Percentiles rank a stretch among this genome's conserved stretches.
Evolutionary conservation across 2,888 invertebrate genomes (phyloP).

Genomic region (Agriopis marginaria): DNA sequence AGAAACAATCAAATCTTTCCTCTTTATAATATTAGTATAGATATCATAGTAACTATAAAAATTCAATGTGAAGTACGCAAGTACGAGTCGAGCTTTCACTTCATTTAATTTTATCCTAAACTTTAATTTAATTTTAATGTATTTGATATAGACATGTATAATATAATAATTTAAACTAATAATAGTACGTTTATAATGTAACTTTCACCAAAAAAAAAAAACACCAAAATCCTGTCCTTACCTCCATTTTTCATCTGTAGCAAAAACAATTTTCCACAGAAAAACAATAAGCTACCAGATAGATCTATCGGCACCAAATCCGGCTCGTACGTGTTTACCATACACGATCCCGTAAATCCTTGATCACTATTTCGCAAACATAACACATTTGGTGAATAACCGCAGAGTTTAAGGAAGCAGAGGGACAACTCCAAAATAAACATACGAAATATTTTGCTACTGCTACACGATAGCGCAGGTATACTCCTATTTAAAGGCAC

Average conservation of each 20-base stretch:
- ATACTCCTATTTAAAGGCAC: too few relatives aligned
- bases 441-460: neutral
- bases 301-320: constrained; percentile 25
- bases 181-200: too few relatives aligned
- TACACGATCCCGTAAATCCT: constrained; percentile 31
- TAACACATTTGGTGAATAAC: constrained; percentile 15
- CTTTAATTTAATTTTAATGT: too few relatives aligned
- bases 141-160: too few relatives aligned
- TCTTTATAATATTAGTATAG: too few relatives aligned
- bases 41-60: too few relatives aligned
- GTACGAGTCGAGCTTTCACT: too few relatives aligned
- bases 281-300: constrained; percentile 29
- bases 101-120: too few relatives aligned
- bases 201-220: neutral
- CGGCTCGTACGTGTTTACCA: constrained; percentile 36
- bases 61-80: too few relatives aligned
- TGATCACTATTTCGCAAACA: constrained; percentile 25
- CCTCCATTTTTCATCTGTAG: neutral
- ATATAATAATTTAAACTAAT: too few relatives aligned
- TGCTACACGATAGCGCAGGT: neutral
- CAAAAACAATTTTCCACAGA: constrained; percentile 6
- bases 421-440: neutral
- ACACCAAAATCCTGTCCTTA: neutral
- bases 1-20: too few relatives aligned
- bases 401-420: neutral